Percentiles rank a stretch among this genome's conserved stretches.
These are phyloP conservation scores for Drosophila suzukii DNA, from an alignment of 1,140 invertebrate genomes.

Conservation along the genomic window DNA sequence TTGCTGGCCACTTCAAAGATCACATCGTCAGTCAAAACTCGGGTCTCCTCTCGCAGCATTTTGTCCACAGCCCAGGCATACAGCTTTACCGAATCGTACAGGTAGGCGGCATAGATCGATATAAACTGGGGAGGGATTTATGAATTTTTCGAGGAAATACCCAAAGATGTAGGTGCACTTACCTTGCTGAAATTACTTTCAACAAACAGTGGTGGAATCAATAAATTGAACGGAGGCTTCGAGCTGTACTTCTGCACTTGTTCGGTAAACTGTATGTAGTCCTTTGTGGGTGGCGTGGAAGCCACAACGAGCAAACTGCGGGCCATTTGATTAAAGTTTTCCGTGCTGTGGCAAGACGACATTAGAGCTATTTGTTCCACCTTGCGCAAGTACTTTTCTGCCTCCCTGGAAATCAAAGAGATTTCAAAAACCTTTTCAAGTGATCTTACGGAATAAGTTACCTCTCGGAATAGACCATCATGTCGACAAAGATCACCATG, in stretches of 20 bases:
- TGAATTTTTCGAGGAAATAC: not conserved
- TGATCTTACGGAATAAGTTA: not conserved
- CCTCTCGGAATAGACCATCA: slow-evolving; percentile 89
- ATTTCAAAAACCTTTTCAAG: not conserved
- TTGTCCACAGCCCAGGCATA: slow-evolving; percentile 94
- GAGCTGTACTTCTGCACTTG: slow-evolving; percentile 91
- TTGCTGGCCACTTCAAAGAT: slow-evolving; percentile 91
- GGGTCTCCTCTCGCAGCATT: slow-evolving; percentile 87
- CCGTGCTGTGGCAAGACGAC: slow-evolving; percentile 87
- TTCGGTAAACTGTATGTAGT: slow-evolving; percentile 91
- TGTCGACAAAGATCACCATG: slow-evolving; percentile 97
- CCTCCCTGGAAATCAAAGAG: slow-evolving; percentile 86
- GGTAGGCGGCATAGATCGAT: slow-evolving; percentile 96
- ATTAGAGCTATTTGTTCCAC: slow-evolving; percentile 86
- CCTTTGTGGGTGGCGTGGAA: slow-evolving; percentile 91
- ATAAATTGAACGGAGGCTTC: slow-evolving; percentile 85
- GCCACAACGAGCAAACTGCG: slow-evolving; percentile 94
- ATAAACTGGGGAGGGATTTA: slow-evolving; percentile 88
- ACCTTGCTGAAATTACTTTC: slow-evolving; percentile 87
- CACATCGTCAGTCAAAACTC: slow-evolving; percentile 86
- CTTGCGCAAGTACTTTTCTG: slow-evolving; percentile 94
- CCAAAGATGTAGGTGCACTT: slow-evolving; percentile 29
- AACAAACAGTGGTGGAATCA: slow-evolving; percentile 84
- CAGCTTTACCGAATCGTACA: slow-evolving; percentile 97
- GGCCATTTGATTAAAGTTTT: slow-evolving; percentile 89